Conservation (phyloP, 1,140 invertebrate species). For the Bombus fervidus region DNA sequence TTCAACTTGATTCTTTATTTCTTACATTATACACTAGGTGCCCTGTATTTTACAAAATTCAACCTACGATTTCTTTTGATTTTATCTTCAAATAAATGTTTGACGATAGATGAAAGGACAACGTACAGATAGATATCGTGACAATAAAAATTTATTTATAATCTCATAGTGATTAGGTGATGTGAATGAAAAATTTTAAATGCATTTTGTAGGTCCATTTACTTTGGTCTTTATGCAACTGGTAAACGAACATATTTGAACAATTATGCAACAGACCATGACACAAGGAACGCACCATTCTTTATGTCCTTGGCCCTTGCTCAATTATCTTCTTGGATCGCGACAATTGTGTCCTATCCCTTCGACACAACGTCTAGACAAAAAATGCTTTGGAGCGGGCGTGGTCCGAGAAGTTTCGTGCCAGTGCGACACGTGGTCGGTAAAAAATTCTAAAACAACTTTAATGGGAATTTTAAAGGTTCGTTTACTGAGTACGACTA, state of each 20-base stretch:
- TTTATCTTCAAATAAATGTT: neutral
- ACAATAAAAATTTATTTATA: neutral
- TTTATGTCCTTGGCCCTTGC: slow-evolving; percentile 13
- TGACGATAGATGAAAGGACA: neutral
- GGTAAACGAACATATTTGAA: slow-evolving; percentile 13
- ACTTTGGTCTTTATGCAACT: slow-evolving; percentile 23
- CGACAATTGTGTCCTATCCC: neutral
- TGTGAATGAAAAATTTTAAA: neutral
- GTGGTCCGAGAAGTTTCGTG: neutral
- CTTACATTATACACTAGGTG: no score
- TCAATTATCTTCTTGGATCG: neutral
- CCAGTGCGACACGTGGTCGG: neutral
- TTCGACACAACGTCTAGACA: slow-evolving; percentile 25
- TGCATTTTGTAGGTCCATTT: slow-evolving; percentile 5
- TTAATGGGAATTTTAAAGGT: neutral
- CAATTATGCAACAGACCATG: neutral
- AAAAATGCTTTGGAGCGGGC: slow-evolving; percentile 43
- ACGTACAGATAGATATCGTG: neutral
- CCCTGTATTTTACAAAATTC: no score
- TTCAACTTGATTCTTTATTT: no score
- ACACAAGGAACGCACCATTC: neutral
- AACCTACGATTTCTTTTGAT: neutral
- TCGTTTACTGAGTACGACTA: neutral
- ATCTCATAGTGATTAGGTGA: neutral
- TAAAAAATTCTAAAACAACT: neutral